These are phyloP conservation scores for Charadrius vociferus DNA, from an alignment of 2,113 vertebrate species.

Conservation along the genomic window DNA sequence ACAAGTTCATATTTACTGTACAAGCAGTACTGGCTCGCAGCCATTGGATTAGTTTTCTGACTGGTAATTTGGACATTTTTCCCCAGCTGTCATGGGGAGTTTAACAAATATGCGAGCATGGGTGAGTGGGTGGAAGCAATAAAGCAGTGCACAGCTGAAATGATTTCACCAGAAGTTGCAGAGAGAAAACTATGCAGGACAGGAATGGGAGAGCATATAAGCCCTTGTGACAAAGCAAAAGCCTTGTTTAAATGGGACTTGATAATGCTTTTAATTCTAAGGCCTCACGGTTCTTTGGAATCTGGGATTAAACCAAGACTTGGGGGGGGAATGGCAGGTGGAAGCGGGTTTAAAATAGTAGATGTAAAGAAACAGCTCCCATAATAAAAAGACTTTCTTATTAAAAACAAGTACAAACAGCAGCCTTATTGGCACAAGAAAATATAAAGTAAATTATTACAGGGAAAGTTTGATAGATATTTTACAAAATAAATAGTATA, in stretches of 20 bases:
- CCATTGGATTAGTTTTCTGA: constrained; percentile 21
- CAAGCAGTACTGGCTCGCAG: neutral
- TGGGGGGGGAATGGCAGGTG: neutral
- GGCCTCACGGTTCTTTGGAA: neutral
- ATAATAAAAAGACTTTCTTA: neutral
- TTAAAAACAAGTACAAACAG: neutral
- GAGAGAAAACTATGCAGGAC: neutral
- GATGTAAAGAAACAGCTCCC: neutral
- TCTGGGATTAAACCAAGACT: neutral
- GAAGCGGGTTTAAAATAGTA: neutral
- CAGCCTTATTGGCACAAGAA: neutral
- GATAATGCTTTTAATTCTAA: constrained; percentile 14
- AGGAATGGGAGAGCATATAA: neutral
- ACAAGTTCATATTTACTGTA: neutral
- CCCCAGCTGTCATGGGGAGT: constrained; percentile 26
- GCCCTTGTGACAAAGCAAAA: constrained; percentile 14
- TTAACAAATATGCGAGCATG: neutral
- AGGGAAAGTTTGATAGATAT: neutral
- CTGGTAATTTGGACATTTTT: constrained; percentile 19
- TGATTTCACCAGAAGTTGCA: constrained; percentile 4
- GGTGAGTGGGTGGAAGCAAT: constrained; percentile 44
- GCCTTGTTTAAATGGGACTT: neutral
- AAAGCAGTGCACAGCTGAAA: constrained; percentile 38
- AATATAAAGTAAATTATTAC: neutral
- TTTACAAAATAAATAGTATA: neutral